Conservation (phyloP, 1,140 invertebrate species). For the Diploscapter pachys region DNA sequence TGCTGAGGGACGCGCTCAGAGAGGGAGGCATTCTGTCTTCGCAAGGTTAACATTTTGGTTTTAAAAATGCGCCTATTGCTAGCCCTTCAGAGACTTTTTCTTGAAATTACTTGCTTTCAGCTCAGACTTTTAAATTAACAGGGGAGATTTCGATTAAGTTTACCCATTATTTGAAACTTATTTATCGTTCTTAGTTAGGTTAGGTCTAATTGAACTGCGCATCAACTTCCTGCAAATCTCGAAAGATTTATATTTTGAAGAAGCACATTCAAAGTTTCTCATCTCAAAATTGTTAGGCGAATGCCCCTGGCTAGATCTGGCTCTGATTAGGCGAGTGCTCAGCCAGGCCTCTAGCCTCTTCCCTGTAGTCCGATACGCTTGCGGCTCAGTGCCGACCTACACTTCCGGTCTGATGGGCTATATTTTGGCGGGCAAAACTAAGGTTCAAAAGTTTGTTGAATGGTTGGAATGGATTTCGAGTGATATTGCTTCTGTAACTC, state of each 20-base stretch:
- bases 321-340: slow-evolving; percentile 74
- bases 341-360: slow-evolving; percentile 74
- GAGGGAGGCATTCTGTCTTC: slow-evolving; percentile 84
- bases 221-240: no score
- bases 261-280: background rate
- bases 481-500: background rate
- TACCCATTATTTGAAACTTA: no score
- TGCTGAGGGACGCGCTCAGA: slow-evolving; percentile 78
- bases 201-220: no score
- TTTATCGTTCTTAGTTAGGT: no score
- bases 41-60: slow-evolving; percentile 61
- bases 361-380: slow-evolving; percentile 73
- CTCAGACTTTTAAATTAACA: no score
- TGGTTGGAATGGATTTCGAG: background rate
- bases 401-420: slow-evolving; percentile 93
- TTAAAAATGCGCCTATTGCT: background rate
- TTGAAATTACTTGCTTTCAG: no score
- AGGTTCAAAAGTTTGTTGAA: slow-evolving; percentile 12
- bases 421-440: slow-evolving; percentile 71
- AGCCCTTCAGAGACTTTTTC: background rate
- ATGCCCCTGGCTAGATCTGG: slow-evolving; percentile 80
- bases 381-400: slow-evolving; percentile 84
- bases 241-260: no score
- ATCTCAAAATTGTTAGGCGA: slow-evolving; percentile 68
- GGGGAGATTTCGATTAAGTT: no score